Base-by-base conservation (phyloP, 2,113 vertebrate species). In the Silurus glanis region DNA sequence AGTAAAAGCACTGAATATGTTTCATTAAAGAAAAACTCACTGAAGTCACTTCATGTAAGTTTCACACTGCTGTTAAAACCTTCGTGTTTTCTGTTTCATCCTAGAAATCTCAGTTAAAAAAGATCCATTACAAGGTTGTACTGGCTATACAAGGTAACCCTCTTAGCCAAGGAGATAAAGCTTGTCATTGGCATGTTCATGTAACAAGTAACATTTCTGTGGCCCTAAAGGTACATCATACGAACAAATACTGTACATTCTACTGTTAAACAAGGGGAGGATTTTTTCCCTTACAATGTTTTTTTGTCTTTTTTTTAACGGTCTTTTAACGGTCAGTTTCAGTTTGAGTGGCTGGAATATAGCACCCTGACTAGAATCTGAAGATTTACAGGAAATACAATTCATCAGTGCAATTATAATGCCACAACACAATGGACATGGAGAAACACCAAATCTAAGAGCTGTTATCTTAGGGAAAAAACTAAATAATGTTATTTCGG, bases 1-100 rank as follows among this genome's bases (percentile, higher is more conserved):
- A 81, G 64, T 51, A 61, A 86, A 71, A 82, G 16, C 10, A 47
- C 76, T 72, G 9, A 69, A 58, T 37, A 82, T 47, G 14, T 28
- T 82, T 86, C 25, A 6, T 37, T 45, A 37, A 14, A 45, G 71
- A 71, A 71, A 37, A 37, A 37, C 37, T 14, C 49, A 83, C n/a
- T 56, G 58, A 53, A 83, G n/a, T 10, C 5, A 69, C 16, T 21
- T 9, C 8, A 8, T 28, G 45, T 12, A 47, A 71, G 64, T 49
- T 69, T 79, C n/a, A 59, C 62, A 69, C 75, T 85, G 84, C 59
- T 6, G 17, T 78, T 47, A 10, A 47, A 21, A 51, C 25, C 25
- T 55, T 78, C 4, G 5, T 37, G 25, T 56, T 79, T 79, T 51
- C 75, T 79, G 75, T 79, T 79, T 13, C 19, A 16, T 58, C n/a